These are phyloP conservation scores for Drosophila navojoa DNA, from an alignment of 1,140 invertebrate species.

Conservation along the genomic window DNA sequence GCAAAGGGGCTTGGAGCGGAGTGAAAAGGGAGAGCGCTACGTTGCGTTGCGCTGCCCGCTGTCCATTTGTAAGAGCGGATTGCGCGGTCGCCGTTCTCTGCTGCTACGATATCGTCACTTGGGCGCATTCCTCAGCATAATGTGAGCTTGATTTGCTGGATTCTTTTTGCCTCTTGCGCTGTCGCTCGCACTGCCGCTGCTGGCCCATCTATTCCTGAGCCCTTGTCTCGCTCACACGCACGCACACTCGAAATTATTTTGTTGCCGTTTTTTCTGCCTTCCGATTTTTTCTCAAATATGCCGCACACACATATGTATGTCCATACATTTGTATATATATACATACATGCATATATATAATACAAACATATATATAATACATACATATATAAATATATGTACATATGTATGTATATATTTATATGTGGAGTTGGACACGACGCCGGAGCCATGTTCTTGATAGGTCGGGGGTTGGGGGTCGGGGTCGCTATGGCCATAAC, in stretches of 20 bases:
- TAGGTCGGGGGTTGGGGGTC: slow-evolving; percentile 63
- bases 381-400: no score
- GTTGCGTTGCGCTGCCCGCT: slow-evolving; percentile 46
- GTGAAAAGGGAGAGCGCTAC: background rate
- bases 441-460: slow-evolving; percentile 55
- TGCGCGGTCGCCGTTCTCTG: slow-evolving; percentile 49
- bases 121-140: slow-evolving; percentile 82
- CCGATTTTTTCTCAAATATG: slow-evolving; percentile 61
- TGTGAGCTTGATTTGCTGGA: slow-evolving; percentile 83
- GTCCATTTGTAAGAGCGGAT: slow-evolving; percentile 61
- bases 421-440: slow-evolving; percentile 18
- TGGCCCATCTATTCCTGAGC: slow-evolving; percentile 29
- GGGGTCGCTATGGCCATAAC: slow-evolving; percentile 65
- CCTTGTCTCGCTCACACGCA: slow-evolving; percentile 41
- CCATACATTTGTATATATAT: background rate
- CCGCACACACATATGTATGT: slow-evolving; percentile 55
- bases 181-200: slow-evolving; percentile 21
- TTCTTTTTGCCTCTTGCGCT: slow-evolving; percentile 63
- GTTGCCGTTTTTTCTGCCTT: slow-evolving; percentile 59
- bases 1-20: background rate
- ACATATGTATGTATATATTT: background rate
- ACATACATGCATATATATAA: background rate
- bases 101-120: slow-evolving; percentile 83
- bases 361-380: no score
- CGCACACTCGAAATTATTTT: slow-evolving; percentile 71